Conservation (phyloP, 1,140 invertebrate species). For the Neodiprion pinetum region DNA sequence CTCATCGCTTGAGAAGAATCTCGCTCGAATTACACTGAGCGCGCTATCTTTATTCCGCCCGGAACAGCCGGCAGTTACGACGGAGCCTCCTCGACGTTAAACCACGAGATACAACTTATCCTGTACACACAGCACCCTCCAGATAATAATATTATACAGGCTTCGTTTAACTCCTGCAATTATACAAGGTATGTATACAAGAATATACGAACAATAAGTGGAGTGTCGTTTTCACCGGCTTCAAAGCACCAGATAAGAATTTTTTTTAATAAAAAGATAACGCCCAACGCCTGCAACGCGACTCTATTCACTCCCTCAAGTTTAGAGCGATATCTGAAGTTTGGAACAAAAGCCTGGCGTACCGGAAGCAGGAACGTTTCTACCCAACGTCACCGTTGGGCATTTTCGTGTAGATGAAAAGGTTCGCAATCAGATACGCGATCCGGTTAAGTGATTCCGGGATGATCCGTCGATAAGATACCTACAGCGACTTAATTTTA, state of each 20-base stretch:
- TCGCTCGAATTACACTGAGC: not conserved
- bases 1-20: not conserved
- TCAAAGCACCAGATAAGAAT: not conserved
- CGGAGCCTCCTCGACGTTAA: not conserved
- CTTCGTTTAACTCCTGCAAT: not conserved
- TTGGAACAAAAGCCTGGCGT: no score
- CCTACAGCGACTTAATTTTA: no score
- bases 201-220: not conserved
- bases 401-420: no score
- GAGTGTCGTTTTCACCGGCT: not conserved
- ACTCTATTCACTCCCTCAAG: no score
- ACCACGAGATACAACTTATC: not conserved
- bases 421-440: no score
- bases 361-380: no score
- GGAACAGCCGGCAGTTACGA: not conserved
- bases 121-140: not conserved
- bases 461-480: no score
- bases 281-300: no score
- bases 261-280: not conserved
- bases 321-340: no score
- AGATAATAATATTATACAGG: slow-evolving; percentile 1
- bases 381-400: no score
- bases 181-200: not conserved
- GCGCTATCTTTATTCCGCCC: not conserved
- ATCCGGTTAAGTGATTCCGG: no score